A percentile compares a stretch with the other conserved stretches of the same genome.
phyloP scores from a whole-genome alignment of 2,797 vertebrate species.

The Todus mexicanus region DNA sequence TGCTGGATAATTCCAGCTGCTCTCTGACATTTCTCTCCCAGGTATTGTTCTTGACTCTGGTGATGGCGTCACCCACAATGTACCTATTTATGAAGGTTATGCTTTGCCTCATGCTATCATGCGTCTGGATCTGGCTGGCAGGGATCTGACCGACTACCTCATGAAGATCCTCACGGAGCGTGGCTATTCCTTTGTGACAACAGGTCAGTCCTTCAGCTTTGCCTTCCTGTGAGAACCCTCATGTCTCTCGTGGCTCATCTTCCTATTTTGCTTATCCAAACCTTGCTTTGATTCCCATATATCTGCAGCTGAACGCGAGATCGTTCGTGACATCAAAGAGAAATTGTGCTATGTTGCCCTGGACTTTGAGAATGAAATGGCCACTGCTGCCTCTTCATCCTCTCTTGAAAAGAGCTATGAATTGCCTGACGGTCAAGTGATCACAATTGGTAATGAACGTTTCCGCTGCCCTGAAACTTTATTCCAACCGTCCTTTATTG shows the following conservation, averaged over 20 bases:
- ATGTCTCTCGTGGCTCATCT: not conserved
- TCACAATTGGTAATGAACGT: conserved; percentile 98
- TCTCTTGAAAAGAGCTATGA: conserved; percentile 99
- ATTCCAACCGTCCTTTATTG: conserved; percentile 99
- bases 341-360: conserved; percentile 98
- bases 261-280: not conserved
- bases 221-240: not conserved
- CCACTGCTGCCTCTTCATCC: conserved; percentile 97
- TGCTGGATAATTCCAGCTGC: not conserved
- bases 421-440: conserved; percentile 98
- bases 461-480: conserved; percentile 99
- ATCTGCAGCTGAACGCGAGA: conserved; percentile 94
- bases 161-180: conserved; percentile 99
- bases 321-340: conserved; percentile 99
- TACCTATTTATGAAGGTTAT: conserved; percentile 98
- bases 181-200: conserved; percentile 98
- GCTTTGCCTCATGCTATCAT: conserved; percentile 96
- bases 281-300: conserved; percentile 39
- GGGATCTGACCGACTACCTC: conserved; percentile 99
- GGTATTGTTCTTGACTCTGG: conserved; percentile 97
- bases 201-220: conserved; percentile 78
- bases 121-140: conserved; percentile 97
- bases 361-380: conserved; percentile 99
- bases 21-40: conserved; percentile 21
- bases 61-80: conserved; percentile 97